Evolutionary conservation across 2,113 vertebrate genomes (phyloP).

Genomic region (Urocolius indicus): DNA sequence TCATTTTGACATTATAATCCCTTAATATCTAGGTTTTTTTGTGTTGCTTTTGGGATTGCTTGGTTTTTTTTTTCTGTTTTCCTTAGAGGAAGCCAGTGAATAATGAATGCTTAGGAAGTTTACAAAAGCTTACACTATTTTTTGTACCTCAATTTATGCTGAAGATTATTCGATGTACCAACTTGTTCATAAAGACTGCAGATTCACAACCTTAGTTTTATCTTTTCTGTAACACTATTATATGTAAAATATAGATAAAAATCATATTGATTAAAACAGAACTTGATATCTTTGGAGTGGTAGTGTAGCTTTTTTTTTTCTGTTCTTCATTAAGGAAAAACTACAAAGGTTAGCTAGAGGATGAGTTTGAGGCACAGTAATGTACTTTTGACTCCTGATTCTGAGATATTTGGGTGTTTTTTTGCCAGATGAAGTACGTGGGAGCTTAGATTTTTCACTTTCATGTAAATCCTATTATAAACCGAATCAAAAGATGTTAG

Average conservation of each 20-base stretch:
- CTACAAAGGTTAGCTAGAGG: not conserved
- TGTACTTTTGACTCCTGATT: not conserved
- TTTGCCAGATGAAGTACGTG: not conserved
- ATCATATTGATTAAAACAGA: not conserved
- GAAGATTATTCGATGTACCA: not conserved
- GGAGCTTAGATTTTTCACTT: too few species aligned
- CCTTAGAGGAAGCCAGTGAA: not conserved
- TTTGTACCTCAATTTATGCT: not conserved
- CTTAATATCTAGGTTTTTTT: not conserved
- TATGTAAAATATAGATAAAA: not conserved
- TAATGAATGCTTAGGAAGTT: not conserved
- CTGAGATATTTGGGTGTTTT: not conserved
- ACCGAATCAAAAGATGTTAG: not conserved
- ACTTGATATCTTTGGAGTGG: not conserved
- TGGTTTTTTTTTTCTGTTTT: accelerated
- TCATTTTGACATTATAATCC: not conserved
- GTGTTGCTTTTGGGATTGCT: accelerated
- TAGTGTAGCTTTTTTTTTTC: not conserved
- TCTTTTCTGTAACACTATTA: not conserved
- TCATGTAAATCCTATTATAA: too few species aligned
- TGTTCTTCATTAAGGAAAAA: not conserved
- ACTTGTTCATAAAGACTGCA: not conserved
- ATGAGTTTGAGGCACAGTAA: not conserved
- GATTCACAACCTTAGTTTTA: not conserved
- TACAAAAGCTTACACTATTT: not conserved